Base-by-base conservation (phyloP, 2,888 invertebrate genomes). In the Eupithecia centaureata region DNA sequence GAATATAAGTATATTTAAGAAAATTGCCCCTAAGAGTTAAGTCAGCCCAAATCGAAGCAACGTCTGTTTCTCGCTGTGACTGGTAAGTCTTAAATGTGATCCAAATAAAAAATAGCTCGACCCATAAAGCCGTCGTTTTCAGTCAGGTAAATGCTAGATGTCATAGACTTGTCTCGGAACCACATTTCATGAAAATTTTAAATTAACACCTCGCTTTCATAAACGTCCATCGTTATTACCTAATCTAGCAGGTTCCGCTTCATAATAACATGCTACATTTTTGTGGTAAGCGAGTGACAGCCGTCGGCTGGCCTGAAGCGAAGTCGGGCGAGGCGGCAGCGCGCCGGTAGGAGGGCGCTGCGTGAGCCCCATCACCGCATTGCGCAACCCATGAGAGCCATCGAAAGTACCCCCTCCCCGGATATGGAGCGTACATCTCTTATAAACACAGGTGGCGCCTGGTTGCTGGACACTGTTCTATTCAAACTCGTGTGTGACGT, bases 341-440 rank as follows among this genome's bases (percentile, higher is more conserved):
- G 61, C 67, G 51, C 67, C 60, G 76, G 83, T 82, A 82, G 83
- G 85, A 65, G 87, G 86, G 85, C 87, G 82, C 80, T 83, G 87
- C 86, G 86, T 84, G 84, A 83, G 86, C 87, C 85, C 89, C 90
- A 90, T 89, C 82, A 78, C 85, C 80, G 82, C 82, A 78, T 87
- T 92, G 88, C 90, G 92, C 89, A 88, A 89, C 80, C 81, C 79
- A 86, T 88, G 86, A 87, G 87, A 89, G 86, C 89, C 92, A 92
- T 91, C 88, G 93, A 92, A 91, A 92, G 92, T 93, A 82, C 89
- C 92, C 93, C 92, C 92, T 89, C 91, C 90, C 86, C 87, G 88
- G 89, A 90, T 89, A 82, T 89, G 83, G 88, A 89, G 88, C 89
- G 88, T 76, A 82, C 85, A 89, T 87, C 91, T 89, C 87, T 91